Percentiles rank a stretch among this genome's conserved stretches.
These are phyloP conservation scores for Procavia capensis DNA, from an alignment of 2,113 vertebrate species.

Conservation along the genomic window DNA sequence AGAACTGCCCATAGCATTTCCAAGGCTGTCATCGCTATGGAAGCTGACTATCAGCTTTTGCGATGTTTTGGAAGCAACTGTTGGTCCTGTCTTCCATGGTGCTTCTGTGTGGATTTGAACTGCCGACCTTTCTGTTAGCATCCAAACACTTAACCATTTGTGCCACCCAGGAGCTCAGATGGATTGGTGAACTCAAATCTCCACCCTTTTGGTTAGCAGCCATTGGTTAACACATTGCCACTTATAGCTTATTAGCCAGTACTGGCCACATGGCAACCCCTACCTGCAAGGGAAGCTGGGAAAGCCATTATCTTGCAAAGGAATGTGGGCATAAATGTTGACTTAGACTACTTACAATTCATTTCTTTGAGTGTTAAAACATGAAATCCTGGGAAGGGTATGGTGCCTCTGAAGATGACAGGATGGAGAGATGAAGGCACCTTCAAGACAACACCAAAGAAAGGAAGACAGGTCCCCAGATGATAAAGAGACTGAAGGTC, in stretches of 20 bases:
- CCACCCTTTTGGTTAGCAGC: no score
- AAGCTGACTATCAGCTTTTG: no score
- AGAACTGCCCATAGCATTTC: background rate
- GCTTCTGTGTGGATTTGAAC: no score
- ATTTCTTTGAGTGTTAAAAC: background rate
- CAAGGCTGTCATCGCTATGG: background rate
- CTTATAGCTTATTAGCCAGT: background rate
- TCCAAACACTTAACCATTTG: no score
- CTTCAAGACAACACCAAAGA: background rate
- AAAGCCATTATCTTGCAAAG: background rate
- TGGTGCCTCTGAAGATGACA: background rate
- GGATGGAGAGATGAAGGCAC: background rate
- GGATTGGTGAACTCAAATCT: no score
- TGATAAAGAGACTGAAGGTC: background rate
- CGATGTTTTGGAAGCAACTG: no score
- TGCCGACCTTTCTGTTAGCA: no score
- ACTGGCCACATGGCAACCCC: background rate
- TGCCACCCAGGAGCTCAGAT: no score
- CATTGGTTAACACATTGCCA: background rate
- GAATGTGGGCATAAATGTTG: background rate
- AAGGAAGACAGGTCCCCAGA: background rate
- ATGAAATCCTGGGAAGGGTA: background rate
- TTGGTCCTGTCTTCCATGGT: no score
- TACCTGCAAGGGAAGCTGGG: background rate
- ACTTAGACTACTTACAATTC: background rate